These are phyloP conservation scores for Hoplodrina blanda DNA, from an alignment of 2,888 invertebrate genomes.

Conservation along the genomic window DNA sequence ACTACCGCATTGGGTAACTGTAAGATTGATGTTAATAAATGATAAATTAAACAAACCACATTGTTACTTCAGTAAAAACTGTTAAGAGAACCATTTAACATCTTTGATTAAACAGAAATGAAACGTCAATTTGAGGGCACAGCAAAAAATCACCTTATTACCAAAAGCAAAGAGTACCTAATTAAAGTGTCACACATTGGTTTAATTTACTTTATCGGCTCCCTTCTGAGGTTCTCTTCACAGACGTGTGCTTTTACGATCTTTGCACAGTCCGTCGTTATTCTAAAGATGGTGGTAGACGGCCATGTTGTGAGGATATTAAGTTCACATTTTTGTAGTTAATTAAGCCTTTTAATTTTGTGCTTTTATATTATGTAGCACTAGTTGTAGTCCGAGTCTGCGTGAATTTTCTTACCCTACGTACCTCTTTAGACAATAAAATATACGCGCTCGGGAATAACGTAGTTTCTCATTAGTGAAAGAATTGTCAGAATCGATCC, in stretches of 20 bases:
- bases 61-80: neutral
- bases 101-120: neutral
- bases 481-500: too few species aligned
- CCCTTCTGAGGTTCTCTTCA: conserved; percentile 31
- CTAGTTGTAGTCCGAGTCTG: too few species aligned
- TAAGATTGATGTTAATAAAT: too few species aligned
- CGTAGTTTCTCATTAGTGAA: too few species aligned
- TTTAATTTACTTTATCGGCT: conserved; percentile 39
- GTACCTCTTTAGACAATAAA: too few species aligned
- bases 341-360: neutral
- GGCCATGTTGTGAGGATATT: conserved; percentile 49
- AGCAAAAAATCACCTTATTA: conserved; percentile 6
- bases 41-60: too few species aligned
- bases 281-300: conserved; percentile 45
- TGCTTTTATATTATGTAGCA: neutral
- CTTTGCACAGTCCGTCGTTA: conserved; percentile 61
- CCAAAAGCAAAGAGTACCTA: conserved; percentile 24
- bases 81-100: neutral
- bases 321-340: conserved; percentile 21
- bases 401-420: too few species aligned
- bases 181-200: conserved; percentile 48
- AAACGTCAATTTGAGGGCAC: conserved; percentile 10
- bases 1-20: too few species aligned
- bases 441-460: too few species aligned
- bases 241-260: conserved; percentile 52